Base-by-base conservation (phyloP, 1,140 invertebrate species). In the Camponotus vicinus region DNA sequence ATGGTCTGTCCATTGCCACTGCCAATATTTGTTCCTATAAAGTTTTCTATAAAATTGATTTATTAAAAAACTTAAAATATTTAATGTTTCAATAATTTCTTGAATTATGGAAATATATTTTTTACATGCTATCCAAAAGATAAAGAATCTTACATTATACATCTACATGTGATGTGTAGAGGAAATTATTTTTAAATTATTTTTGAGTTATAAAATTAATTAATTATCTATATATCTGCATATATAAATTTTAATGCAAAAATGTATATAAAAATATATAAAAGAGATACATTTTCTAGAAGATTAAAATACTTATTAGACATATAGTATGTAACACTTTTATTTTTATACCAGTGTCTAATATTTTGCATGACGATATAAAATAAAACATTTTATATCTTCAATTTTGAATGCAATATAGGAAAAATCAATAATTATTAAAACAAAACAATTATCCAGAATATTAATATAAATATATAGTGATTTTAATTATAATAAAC, bases 301-400 rank as follows among this genome's bases (percentile, higher is more conserved):
- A 75, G 52, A 37, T 27, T 59, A 2, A 59, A 70, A 21, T 69
- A 80, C 15, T 32, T 42, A 64, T 63, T 27, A 52, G 15, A 52
- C 3, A 77, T 21, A 77, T 66, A 66, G 2, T 66, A 34, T 63
- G 21, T 64, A 13, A 64, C 15, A 42, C 45, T 78, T 78, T 78
- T 66, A 78, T 78, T 78, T 78, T 78, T 78, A 66, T 78, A 78
- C 11, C 18, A 49, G 18, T 78, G 13, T 57, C 21, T 11, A 70
- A 45, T 70, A 59, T 69, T 69, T 32, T 59, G 40, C 42, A 57
- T 70, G 27, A n/a, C 2, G 18, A 40, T 57, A 7, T 52, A 37
- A 52, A 37, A 79, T 52, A 37, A 52, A 37, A 79, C 11, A 66
- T 79, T 52, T 78, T 79, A 52, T 1, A 70, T 13, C 3, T 80